Evolutionary conservation across 2,888 invertebrate species (phyloP), one percentile per base, ranked within the genome.

Genomic region (Cybosia mesomella): DNA sequence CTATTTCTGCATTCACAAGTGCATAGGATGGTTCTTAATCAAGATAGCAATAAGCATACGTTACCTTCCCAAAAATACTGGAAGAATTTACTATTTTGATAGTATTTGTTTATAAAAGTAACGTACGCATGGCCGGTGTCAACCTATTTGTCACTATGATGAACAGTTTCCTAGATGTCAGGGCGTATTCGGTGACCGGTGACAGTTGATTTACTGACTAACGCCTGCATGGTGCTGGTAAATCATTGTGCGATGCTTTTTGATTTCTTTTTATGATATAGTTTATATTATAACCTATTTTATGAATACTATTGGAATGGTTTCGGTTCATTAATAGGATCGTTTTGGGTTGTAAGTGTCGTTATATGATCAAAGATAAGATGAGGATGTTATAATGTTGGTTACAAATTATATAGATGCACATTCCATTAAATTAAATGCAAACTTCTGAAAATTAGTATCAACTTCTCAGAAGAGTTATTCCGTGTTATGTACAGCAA

Each of bases 111-210:
- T 81, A 77, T 77, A 84, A 85, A 85, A 85, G 84, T 82, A 83
- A 79, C 73, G 76, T 77, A 81, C 77, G 80, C 76, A 79, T 80
- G 84, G 76, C 76, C 72, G 76, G 74, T 79, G 75, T 79, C 77
- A 76, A 75, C 74, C 84, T 73, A 85, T 85, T 84, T 85, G 85
- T 85, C 85, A 85, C 83, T 76, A 83, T 85, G 85, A 85, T 83
- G 79, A 76, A 86, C 83, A 68, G 79, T 82, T 85, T 85, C 85
- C 85, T 85, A 82, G 79, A 81, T 75, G 81, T 83, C 80, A 81
- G 66, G 75, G 74, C 74, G 74, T 74, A 79, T 79, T 76, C 79
- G 76, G 76, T 79, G 77, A 79, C 77, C 80, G 76, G 80, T 78
- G 81, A 67, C 67, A 75, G 43, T 78, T 81, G 81, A 81, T 81